Evolutionary conservation across 2,113 vertebrate species (phyloP), one percentile per base, ranked within the genome.

Genomic region (Amazona vittata): DNA sequence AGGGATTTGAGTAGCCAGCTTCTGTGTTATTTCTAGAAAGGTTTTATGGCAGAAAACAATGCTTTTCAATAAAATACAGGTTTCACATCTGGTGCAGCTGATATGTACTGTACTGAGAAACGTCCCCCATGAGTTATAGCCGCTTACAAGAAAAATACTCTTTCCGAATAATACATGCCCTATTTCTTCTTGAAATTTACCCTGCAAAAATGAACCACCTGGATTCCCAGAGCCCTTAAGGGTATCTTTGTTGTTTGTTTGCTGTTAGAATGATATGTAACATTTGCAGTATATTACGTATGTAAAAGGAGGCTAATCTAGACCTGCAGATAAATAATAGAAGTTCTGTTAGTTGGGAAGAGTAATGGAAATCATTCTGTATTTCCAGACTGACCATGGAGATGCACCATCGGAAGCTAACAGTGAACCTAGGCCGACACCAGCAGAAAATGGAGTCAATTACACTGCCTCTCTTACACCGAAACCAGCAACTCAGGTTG

Each of bases 361-460:
- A 57, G 35, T 80, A n/a, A 85, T 63, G 26, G 49, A 77, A 64
- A 41, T 29, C 17, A 5, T 69, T 29, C 16, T 91, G 1, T 94
- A 15, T 86, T 96, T 93, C 77, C 96, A 99, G 99, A 94, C 98
- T 86, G 99, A 99, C 73, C 98, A 98, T 8, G 97, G 98, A n/a
- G 99, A 99, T 76, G 96, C 94, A 11, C 98, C 98, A 0, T 98
- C 98, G 1, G 99, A 99, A 79, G 97, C 98, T 12, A 99, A 98
- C 29, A 98, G 79, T 94, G 99, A 99, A 82, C 97, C 98, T 46
- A 98, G 97, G 64, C 97, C 98, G 11, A 78, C 98, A 62, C 99
- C 99, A 37, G 98, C 99, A 69, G 99, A 99, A 97, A 99, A 99
- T 26, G 99, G 99, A 44, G 97, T 99, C 84, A 99, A 98, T 95